Evolutionary conservation across 2,888 invertebrate species (phyloP).

Genomic region (Hartigia nigra): DNA sequence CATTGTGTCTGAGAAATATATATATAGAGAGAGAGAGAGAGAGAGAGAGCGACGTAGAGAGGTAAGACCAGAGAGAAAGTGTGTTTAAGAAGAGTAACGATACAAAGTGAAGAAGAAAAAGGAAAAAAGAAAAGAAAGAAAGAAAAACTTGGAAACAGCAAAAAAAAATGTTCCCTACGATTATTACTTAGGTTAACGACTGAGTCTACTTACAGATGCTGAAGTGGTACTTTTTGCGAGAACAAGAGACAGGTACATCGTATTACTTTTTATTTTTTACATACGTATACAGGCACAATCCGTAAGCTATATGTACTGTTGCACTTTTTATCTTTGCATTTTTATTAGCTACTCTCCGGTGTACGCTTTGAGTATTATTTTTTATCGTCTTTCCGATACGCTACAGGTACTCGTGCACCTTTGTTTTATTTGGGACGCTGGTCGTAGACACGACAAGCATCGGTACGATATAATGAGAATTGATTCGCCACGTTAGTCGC

Average conservation of each 20-base stretch:
- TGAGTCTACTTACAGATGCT: not conserved
- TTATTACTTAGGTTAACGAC: not conserved
- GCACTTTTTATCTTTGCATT: not conserved
- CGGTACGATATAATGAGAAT: constrained; percentile 25
- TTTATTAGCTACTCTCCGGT: not conserved
- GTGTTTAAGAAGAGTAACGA: not conserved
- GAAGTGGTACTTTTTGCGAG: not conserved
- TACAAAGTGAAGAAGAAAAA: no score
- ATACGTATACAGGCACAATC: no score
- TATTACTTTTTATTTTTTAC: not conserved
- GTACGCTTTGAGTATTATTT: not conserved
- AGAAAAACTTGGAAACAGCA: not conserved
- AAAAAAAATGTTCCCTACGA: not conserved
- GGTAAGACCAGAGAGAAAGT: not conserved
- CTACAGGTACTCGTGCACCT: not conserved
- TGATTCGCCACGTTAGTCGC: constrained; percentile 43
- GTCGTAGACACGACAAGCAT: not conserved
- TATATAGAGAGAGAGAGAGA: no score
- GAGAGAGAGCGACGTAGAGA: not conserved
- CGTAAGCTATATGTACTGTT: not conserved
- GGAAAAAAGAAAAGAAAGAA: not conserved
- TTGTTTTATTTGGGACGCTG: not conserved
- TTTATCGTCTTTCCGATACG: not conserved
- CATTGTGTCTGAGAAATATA: not conserved
- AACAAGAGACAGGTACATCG: not conserved